Conservation (phyloP, 2,888 invertebrate species). For the Lordiphosa fenestrarum region DNA sequence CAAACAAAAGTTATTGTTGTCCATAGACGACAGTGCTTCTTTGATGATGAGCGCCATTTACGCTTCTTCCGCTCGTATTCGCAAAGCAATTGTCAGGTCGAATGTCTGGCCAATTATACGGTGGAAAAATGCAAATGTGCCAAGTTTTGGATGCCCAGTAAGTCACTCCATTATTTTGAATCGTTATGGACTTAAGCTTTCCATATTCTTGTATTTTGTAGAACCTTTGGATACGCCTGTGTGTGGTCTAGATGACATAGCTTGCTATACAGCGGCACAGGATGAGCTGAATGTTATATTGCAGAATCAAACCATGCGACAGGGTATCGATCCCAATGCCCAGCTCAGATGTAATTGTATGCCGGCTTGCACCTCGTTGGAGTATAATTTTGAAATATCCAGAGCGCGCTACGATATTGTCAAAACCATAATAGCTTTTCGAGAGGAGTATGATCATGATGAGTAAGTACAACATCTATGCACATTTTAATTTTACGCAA, state of each 20-base stretch:
- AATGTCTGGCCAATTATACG: constrained; percentile 86
- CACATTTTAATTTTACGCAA: too few relatives aligned
- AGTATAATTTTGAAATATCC: constrained; percentile 78
- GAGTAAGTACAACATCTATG: constrained; percentile 57
- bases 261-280: constrained; percentile 77
- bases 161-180: constrained; percentile 18
- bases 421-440: constrained; percentile 66
- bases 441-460: constrained; percentile 70
- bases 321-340: constrained; percentile 46
- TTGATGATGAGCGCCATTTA: constrained; percentile 84
- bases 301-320: constrained; percentile 72
- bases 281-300: constrained; percentile 64
- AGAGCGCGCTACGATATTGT: constrained; percentile 66
- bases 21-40: constrained; percentile 84
- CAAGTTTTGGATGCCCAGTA: constrained; percentile 86
- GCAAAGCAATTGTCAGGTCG: constrained; percentile 87
- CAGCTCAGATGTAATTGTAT: constrained; percentile 76
- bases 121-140: constrained; percentile 84
- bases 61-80: constrained; percentile 86
- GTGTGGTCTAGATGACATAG: constrained; percentile 76
- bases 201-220: constrained; percentile 11
- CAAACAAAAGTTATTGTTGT: background rate
- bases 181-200: background rate
- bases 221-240: constrained; percentile 77
- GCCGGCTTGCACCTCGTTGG: constrained; percentile 78